These are phyloP conservation scores for Amyelois transitella DNA, from an alignment of 1,140 invertebrate genomes.

Conservation along the genomic window DNA sequence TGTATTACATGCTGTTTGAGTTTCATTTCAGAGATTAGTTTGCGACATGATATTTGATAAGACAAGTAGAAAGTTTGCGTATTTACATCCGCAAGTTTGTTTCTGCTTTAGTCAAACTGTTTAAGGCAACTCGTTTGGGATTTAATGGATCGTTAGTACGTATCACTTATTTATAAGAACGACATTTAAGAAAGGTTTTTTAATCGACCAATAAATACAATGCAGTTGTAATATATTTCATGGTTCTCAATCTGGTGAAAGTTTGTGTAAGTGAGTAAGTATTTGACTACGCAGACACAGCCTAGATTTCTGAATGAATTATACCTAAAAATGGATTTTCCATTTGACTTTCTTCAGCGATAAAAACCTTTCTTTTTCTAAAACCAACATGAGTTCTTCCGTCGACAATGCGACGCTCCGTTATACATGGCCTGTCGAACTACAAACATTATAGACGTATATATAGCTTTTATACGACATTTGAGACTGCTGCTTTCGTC, in stretches of 20 bases:
- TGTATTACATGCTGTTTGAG: not conserved
- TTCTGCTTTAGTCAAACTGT: too few species aligned
- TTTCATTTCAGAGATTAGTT: conserved; percentile 6
- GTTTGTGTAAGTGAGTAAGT: too few species aligned
- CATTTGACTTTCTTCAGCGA: not conserved
- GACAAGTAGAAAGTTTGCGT: not conserved
- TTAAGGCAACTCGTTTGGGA: too few species aligned
- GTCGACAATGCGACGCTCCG: not conserved
- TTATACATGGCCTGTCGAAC: conserved; percentile 5
- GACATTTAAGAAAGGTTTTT: too few species aligned
- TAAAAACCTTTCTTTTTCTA: not conserved
- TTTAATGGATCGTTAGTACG: too few species aligned
- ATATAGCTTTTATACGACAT: conserved; percentile 2
- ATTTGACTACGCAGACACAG: not conserved
- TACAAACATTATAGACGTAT: conserved; percentile 5
- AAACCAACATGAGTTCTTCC: not conserved
- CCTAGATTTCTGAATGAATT: not conserved
- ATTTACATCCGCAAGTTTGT: too few species aligned
- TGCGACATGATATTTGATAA: not conserved
- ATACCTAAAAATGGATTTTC: too few species aligned
- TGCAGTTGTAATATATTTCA: too few species aligned
- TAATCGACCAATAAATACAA: too few species aligned
- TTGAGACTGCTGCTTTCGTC: not conserved
- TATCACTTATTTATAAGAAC: too few species aligned
- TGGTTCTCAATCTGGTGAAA: too few species aligned